Percentiles rank a stretch among this genome's conserved stretches.
Evolutionary conservation across 2,888 invertebrate genomes (phyloP).

Genomic region (Chrysodeixis includens): DNA sequence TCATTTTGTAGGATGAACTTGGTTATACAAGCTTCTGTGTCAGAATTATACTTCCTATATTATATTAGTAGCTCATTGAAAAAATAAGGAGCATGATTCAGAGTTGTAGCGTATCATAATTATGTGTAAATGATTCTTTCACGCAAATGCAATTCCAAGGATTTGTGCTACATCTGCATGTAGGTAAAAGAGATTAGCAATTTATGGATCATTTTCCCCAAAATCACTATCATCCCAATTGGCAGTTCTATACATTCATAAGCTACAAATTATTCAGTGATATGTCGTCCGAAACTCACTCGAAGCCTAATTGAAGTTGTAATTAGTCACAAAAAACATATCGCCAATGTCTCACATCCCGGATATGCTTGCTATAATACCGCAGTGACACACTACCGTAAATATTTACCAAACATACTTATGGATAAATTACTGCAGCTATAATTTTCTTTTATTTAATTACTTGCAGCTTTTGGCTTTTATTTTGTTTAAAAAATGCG

Average conservation of each 20-base stretch:
- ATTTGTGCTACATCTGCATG: no score
- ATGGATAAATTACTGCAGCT: slow-evolving; percentile 22
- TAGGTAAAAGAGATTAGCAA: no score
- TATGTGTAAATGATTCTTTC: no score
- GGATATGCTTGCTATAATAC: slow-evolving; percentile 64
- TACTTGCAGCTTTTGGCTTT: background rate
- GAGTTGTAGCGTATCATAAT: no score
- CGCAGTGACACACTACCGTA: slow-evolving; percentile 6
- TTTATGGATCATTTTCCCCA: no score
- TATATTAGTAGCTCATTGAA: no score
- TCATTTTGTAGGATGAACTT: background rate
- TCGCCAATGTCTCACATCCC: slow-evolving; percentile 65
- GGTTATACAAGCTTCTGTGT: no score
- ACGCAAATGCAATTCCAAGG: no score
- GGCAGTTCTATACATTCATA: slow-evolving; percentile 42
- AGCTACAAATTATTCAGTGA: slow-evolving; percentile 21
- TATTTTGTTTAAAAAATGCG: background rate
- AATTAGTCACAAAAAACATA: slow-evolving; percentile 68
- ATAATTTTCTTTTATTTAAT: slow-evolving; percentile 33
- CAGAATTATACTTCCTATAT: no score
- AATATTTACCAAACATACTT: slow-evolving; percentile 37
- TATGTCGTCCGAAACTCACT: slow-evolving; percentile 53
- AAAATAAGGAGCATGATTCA: no score
- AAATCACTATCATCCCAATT: background rate
- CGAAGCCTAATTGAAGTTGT: slow-evolving; percentile 63